phyloP scores from a whole-genome alignment of 1,140 invertebrate species.

The Ostrea edulis region DNA sequence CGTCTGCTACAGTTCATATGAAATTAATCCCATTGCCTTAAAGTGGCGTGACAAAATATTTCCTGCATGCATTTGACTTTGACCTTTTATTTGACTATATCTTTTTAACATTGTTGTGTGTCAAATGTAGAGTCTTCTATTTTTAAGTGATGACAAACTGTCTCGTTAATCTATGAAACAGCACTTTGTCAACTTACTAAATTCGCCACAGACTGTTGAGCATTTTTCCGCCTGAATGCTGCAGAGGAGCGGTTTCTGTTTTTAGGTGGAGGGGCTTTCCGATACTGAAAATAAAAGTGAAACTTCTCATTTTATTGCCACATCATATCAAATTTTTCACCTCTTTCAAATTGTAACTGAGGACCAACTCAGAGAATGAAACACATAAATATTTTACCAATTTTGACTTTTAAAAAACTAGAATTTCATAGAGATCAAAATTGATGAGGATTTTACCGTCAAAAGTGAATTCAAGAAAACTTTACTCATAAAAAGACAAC shows the following conservation, averaged over 20 bases:
- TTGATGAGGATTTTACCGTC: too few relatives aligned
- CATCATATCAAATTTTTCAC: background rate
- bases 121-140: slow-evolving; percentile 3
- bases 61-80: background rate
- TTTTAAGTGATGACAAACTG: background rate
- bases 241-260: slow-evolving; percentile 64
- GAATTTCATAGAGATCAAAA: too few relatives aligned
- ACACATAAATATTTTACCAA: too few relatives aligned
- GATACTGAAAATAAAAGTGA: slow-evolving; percentile 58
- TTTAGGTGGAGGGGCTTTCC: slow-evolving; percentile 68
- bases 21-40: background rate
- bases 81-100: background rate
- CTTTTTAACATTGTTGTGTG: background rate
- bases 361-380: too few relatives aligned
- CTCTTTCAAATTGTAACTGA: too few relatives aligned
- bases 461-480: too few relatives aligned
- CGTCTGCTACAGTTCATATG: background rate
- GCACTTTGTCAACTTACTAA: slow-evolving; percentile 42
- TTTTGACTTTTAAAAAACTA: too few relatives aligned
- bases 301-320: background rate
- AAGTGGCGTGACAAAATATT: background rate
- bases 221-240: slow-evolving; percentile 54
- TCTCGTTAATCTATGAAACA: background rate
- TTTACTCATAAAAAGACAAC: too few relatives aligned
- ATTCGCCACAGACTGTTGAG: slow-evolving; percentile 51